Percentiles rank a stretch among this genome's conserved stretches.
These are phyloP conservation scores for Pararge aegeria DNA, from an alignment of 1,140 invertebrate species.

Conservation along the genomic window DNA sequence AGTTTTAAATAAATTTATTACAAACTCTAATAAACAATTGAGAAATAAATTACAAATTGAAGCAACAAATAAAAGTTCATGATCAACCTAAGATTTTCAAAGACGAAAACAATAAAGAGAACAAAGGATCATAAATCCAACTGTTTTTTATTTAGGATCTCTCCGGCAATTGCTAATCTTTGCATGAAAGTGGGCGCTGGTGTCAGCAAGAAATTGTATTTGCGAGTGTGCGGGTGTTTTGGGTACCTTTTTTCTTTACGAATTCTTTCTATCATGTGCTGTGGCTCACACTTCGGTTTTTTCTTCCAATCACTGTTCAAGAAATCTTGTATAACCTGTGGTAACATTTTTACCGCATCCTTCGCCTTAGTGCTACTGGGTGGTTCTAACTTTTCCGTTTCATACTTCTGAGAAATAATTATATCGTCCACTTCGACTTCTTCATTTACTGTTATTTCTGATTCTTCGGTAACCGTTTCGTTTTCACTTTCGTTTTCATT, in stretches of 20 bases:
- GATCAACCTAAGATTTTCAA: neutral
- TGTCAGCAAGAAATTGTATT: slow-evolving; percentile 83
- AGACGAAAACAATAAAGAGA: neutral
- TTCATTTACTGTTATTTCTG: slow-evolving; percentile 13
- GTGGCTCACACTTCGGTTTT: slow-evolving; percentile 80
- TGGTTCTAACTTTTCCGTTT: slow-evolving; percentile 42
- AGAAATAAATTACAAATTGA: slow-evolving; percentile 15
- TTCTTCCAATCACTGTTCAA: slow-evolving; percentile 65
- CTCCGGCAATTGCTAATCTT: slow-evolving; percentile 86
- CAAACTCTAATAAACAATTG: slow-evolving; percentile 3
- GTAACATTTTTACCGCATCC: slow-evolving; percentile 62
- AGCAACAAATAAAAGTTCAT: slow-evolving; percentile 3
- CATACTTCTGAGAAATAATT: slow-evolving; percentile 44
- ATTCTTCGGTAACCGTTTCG: slow-evolving; percentile 19
- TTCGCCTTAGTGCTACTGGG: slow-evolving; percentile 58
- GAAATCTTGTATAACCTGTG: slow-evolving; percentile 74
- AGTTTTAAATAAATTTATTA: neutral
- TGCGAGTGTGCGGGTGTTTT: slow-evolving; percentile 72
- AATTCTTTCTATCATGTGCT: slow-evolving; percentile 82
- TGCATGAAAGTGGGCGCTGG: slow-evolving; percentile 85
- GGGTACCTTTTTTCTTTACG: slow-evolving; percentile 81
- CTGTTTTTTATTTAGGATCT: slow-evolving; percentile 77
- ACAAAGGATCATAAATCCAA: slow-evolving; percentile 44
- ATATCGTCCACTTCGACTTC: slow-evolving; percentile 66
- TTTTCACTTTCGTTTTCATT: slow-evolving; percentile 32